phyloP scores from a whole-genome alignment of 1,140 invertebrate species.

The Drosophila kanapiae region DNA sequence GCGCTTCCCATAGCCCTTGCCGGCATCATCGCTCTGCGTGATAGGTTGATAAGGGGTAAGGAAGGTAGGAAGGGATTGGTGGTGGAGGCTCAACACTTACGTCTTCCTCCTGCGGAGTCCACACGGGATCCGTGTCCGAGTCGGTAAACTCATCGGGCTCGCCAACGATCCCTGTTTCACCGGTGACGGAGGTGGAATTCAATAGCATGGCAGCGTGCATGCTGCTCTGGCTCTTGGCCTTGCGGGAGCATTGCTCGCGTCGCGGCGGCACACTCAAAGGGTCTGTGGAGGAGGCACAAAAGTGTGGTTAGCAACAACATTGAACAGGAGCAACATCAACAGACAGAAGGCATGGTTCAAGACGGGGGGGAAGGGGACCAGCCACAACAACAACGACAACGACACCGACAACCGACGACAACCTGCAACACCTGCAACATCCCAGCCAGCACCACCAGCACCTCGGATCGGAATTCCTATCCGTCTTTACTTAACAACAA shows the following conservation, averaged over 20 bases:
- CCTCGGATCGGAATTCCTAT: conserved; percentile 24
- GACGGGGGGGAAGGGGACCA: conserved; percentile 1
- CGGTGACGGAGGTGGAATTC: conserved; percentile 56
- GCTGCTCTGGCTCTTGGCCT: conserved; percentile 87
- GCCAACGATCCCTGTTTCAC: conserved; percentile 71
- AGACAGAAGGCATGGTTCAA: conserved; percentile 14
- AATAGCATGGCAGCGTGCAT: conserved; percentile 77
- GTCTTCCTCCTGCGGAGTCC: conserved; percentile 89
- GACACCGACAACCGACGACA: conserved; percentile 48
- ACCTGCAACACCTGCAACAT: conserved; percentile 27
- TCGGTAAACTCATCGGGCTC: conserved; percentile 87
- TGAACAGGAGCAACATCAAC: conserved; percentile 26
- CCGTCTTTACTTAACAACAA: conserved; percentile 49
- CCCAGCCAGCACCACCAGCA: conserved; percentile 37
- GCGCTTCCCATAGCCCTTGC: conserved; percentile 73
- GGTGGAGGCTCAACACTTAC: conserved; percentile 63
- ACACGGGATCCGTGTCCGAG: conserved; percentile 90
- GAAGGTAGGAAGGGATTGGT: conserved; percentile 17
- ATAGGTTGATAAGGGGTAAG: conserved; percentile 13
- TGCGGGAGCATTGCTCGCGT: conserved; percentile 88
- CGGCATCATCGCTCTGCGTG: conserved; percentile 75
- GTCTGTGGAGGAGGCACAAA: conserved; percentile 85
- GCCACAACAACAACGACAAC: conserved; percentile 45
- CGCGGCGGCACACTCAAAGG: conserved; percentile 86
- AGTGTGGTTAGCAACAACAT: conserved; percentile 72